These are phyloP conservation scores for Drosophila aldrichi DNA, from an alignment of 2,888 invertebrate species.

Conservation along the genomic window DNA sequence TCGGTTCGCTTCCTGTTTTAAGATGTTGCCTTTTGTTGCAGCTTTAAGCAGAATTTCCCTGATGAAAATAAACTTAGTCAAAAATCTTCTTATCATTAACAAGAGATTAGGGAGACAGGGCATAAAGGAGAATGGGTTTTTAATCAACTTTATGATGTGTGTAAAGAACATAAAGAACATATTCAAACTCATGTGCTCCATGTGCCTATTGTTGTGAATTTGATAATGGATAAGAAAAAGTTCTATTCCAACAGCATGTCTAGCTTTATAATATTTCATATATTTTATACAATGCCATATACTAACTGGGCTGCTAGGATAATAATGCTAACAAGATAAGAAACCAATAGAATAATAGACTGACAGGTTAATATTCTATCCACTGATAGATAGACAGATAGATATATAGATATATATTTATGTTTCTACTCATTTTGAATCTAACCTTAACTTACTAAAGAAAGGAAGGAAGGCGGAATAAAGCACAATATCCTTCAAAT, in stretches of 20 bases:
- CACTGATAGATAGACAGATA: neutral
- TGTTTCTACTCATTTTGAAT: too few relatives aligned
- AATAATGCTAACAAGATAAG: neutral
- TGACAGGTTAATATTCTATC: too few relatives aligned
- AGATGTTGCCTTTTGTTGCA: slow-evolving; percentile 43
- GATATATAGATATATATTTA: neutral
- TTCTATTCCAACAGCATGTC: neutral
- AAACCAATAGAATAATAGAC: too few relatives aligned
- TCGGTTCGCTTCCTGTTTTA: slow-evolving; percentile 33
- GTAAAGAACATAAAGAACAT: neutral
- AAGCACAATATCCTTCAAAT: too few relatives aligned
- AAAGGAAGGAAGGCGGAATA: too few relatives aligned
- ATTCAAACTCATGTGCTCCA: neutral
- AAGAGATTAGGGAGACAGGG: slow-evolving; percentile 16
- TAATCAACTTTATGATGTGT: slow-evolving; percentile 6
- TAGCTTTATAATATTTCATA: neutral
- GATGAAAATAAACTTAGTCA: slow-evolving; percentile 10
- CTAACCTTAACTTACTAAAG: too few relatives aligned
- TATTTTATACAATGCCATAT: neutral
- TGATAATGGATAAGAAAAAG: neutral
- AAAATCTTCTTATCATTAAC: slow-evolving; percentile 9
- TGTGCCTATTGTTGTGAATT: neutral
- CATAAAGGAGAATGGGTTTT: neutral
- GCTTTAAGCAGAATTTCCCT: slow-evolving; percentile 13
- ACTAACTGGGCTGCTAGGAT: neutral